phyloP scores from a whole-genome alignment of 2,113 vertebrate genomes.

The Antechinus stuartii region DNA sequence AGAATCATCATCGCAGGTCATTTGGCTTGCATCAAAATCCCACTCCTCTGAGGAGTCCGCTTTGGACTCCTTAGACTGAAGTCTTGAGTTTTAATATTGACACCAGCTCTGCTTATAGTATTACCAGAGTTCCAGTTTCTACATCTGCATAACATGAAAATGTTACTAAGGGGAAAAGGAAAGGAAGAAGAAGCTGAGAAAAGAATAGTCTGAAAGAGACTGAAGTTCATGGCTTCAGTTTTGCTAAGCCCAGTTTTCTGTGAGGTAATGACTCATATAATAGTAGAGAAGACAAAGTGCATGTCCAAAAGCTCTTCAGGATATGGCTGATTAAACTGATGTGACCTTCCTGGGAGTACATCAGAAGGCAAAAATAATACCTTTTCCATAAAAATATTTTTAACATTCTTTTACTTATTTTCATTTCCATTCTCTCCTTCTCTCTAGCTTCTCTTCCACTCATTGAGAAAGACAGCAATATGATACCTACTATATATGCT shows the following conservation, averaged over 20 bases:
- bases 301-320: neutral
- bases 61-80: neutral
- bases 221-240: neutral
- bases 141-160: neutral
- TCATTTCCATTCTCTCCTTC: neutral
- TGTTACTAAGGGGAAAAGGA: neutral
- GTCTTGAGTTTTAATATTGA: neutral
- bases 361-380: neutral
- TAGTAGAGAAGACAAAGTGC: neutral
- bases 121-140: neutral
- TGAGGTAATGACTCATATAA: neutral
- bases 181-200: neutral
- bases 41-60: neutral
- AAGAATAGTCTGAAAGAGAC: neutral
- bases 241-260: neutral
- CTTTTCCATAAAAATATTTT: neutral
- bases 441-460: neutral
- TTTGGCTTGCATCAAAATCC: neutral
- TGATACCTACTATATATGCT: neutral
- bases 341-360: neutral
- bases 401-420: neutral
- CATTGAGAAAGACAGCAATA: neutral
- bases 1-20: neutral
- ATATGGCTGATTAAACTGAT: neutral
- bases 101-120: neutral